Base-by-base conservation (phyloP, 2,797 vertebrate species). In the Balearica regulorum region DNA sequence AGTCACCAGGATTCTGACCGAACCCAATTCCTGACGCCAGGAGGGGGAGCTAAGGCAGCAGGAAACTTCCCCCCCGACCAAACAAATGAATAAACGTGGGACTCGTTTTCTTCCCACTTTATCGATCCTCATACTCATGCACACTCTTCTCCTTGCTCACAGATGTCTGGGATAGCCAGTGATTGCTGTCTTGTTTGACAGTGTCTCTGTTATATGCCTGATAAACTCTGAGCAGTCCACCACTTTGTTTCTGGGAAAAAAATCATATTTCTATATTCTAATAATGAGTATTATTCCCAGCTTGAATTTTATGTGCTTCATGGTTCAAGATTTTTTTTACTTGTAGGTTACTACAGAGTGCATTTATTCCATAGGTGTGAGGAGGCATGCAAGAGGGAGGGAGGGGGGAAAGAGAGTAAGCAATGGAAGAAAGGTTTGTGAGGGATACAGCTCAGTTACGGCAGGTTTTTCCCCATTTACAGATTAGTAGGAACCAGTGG, bases 41-140 rank as follows among this genome's bases (percentile, higher is more conserved):
- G 73, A 97, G 96, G 75, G 94, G 96, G 95, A 97, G 87, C 70
- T 85, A 95, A 85, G 28, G 49, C 60, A 92, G 57, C 43, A 91
- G 24, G 55, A 91, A 94, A 91, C 25, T 10, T 76, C 43, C 49
- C 7, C 37, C 25, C 20, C 20, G 17, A 46, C 53, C 18, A 89
- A 87, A 76, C 46, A 61, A 75, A 54, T 20, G 46, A 33, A 69
- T 54, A 46, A 61, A 54, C 13, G 24, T 41, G 12, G 14, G 19
- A 46, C n/a, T 39, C 3, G 0, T 46, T 81, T 64, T 57, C 53
- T 68, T 69, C 16, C 12, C 8, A 3, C 26, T 68, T 44, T 41
- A 16, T 39, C 46, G 9, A 2, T 46, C 16, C 24, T 4, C 2
- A 15, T n/a, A 26, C 21, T 39, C 19, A 31, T 11, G 17, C 54